Evolutionary conservation across 1,140 invertebrate species (phyloP).

Genomic region (Dreissena polymorpha): DNA sequence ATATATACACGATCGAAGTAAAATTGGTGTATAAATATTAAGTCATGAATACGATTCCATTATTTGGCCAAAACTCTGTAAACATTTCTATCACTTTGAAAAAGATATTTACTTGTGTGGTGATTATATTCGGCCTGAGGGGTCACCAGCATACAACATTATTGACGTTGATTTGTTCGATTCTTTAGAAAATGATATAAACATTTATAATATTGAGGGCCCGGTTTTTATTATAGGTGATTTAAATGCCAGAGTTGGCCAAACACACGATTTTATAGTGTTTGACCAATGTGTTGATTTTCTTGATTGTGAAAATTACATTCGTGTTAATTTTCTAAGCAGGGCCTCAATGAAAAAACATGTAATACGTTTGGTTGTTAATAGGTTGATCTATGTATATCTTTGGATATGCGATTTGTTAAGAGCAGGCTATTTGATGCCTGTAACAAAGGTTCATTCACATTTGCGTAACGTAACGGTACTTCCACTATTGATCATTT

Average conservation of each 20-base stretch:
- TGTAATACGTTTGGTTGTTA: constrained; percentile 1
- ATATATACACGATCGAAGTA: not conserved
- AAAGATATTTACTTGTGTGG: constrained; percentile 12
- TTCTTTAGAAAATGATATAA: not conserved
- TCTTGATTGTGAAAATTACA: constrained; percentile 16
- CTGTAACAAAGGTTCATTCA: not conserved
- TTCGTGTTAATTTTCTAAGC: not conserved
- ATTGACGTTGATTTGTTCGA: constrained; percentile 1
- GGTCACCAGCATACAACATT: constrained; percentile 17
- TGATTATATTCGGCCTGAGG: constrained; percentile 7
- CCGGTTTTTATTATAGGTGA: constrained; percentile 16
- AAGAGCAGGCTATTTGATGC: not conserved
- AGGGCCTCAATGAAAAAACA: not conserved
- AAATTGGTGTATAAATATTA: not conserved
- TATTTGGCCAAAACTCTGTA: constrained; percentile 15
- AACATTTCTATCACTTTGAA: constrained; percentile 1
- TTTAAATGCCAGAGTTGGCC: constrained; percentile 8
- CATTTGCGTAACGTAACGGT: not conserved
- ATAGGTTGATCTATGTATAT: constrained; percentile 12
- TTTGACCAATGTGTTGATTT: not conserved
- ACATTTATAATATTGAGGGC: not conserved
- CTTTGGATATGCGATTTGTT: constrained; percentile 2
- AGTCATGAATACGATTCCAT: constrained; percentile 16
- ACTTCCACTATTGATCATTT: not conserved
- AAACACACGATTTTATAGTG: not conserved